Conservation (phyloP, 2,888 invertebrate genomes). For the Globia sparganii region DNA sequence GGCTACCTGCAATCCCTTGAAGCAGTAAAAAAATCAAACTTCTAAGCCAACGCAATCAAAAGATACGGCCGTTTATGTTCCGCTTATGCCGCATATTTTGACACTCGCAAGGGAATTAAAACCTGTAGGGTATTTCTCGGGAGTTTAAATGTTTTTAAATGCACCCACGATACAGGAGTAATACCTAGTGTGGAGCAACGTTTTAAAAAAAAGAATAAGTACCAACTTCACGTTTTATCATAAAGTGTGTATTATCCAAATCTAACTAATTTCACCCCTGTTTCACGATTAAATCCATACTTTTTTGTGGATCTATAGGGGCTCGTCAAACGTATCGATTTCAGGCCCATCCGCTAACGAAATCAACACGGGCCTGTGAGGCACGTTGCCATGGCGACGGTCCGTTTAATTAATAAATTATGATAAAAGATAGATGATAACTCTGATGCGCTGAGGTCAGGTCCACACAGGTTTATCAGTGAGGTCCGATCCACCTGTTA, state of each 20-base stretch:
- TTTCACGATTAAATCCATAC: constrained; percentile 43
- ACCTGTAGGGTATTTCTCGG: no score
- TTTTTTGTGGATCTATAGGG: constrained; percentile 38
- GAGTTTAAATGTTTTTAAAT: no score
- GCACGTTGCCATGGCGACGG: constrained; percentile 1
- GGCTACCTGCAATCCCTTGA: no score
- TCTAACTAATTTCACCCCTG: constrained; percentile 16
- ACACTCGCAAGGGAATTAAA: no score
- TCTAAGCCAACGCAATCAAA: no score
- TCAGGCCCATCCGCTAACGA: constrained; percentile 19
- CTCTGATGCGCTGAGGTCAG: constrained; percentile 23
- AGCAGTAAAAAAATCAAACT: no score
- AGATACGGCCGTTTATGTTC: no score
- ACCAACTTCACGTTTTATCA: constrained; percentile 6
- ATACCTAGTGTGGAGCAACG: no score
- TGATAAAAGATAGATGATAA: constrained; percentile 15
- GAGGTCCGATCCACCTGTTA: constrained; percentile 30
- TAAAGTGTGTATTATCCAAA: constrained; percentile 21
- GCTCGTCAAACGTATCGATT: constrained; percentile 50
- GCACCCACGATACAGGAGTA: no score
- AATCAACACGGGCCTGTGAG: constrained; percentile 43
- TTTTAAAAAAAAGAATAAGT: no score
- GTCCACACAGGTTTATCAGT: constrained; percentile 32
- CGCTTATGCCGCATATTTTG: no score
- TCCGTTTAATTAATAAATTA: constrained; percentile 35